Conservation (phyloP, 1,140 invertebrate species). For the Lasaia peninsularis region DNA sequence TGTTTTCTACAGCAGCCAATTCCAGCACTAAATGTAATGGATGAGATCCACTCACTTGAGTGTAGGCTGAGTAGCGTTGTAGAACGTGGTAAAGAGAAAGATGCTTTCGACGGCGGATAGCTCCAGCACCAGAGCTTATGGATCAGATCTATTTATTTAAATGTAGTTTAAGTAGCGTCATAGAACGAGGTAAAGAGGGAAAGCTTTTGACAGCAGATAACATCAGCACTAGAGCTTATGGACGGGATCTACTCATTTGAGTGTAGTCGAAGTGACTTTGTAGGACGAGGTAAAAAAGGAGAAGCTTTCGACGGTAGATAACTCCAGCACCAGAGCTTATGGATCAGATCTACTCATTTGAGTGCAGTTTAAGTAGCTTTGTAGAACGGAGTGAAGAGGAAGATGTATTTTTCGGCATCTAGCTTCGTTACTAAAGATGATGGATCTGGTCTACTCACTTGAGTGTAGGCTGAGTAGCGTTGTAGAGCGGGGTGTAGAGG, state of each 20-base stretch:
- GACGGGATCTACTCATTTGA: too few species aligned
- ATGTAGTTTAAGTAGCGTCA: too few species aligned
- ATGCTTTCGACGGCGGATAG: constrained; percentile 59
- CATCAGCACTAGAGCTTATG: constrained; percentile 40
- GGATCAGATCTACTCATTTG: too few species aligned
- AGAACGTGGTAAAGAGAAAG: constrained; percentile 56
- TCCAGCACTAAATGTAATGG: too few species aligned
- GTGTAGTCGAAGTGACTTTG: constrained; percentile 20
- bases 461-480: constrained; percentile 51
- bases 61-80: constrained; percentile 54
- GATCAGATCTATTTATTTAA: too few species aligned
- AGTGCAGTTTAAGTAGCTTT: too few species aligned
- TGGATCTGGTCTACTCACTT: too few species aligned
- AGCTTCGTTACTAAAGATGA: too few species aligned
- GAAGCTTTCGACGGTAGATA: constrained; percentile 63
- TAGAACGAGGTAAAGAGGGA: constrained; percentile 49
- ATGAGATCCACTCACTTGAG: constrained; percentile 33
- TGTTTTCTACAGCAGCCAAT: too few species aligned
- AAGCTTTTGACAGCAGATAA: constrained; percentile 64
- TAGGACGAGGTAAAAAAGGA: constrained; percentile 60
- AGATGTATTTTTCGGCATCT: too few species aligned
- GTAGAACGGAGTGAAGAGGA: too few species aligned
- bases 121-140: constrained; percentile 40
- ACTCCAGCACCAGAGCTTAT: constrained; percentile 43
- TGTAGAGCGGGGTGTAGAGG: constrained; percentile 56